Base-by-base conservation (phyloP, 2,113 vertebrate genomes). In the Erpornis zantholeuca region DNA sequence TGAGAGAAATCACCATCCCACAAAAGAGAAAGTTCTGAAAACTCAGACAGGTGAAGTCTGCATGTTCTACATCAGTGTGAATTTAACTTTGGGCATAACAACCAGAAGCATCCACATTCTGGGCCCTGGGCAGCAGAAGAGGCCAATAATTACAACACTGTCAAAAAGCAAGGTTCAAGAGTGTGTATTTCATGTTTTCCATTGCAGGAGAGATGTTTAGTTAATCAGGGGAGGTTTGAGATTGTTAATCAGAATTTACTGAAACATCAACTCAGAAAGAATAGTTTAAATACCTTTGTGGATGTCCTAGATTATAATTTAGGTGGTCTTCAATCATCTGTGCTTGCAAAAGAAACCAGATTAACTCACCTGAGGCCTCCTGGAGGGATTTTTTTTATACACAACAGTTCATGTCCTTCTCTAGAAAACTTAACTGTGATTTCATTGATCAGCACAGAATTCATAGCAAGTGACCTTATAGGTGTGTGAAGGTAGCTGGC, bases 31-130 rank as follows among this genome's bases (percentile, higher is more conserved):
- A 69, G 9, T 59, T 65, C 38, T 6, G 10, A 73, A 86, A 57
- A 71, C 6, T 15, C 10, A 82, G 12, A 17, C 4, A 35, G 8
- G 7, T 2, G 2, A 4, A 20, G 8, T 49, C 69, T 77, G 7
- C 0, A 0, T 24, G 40, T 72, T 52, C 31, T 56, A 17, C 18
- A 31, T 31, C 12, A 35, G 4, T 56, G 12, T 40, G 22, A 57
- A 77, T 72, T 86, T 56, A 68, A 52, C 21, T 36, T 45, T 24
- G 7, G 19, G 5, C 3, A 28, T 27, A 65, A 22, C 4, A 88
- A 12, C 15, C 8, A 23, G 20, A 65, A 71, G 10, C 9, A 53
- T 22, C 29, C 23, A 53, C 2, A 7, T 52, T 68, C 47, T 63
- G 7, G 15, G 13, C 13, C 29, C 33, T 50, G 21, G 77, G 18